phyloP scores from a whole-genome alignment of 1,140 invertebrate species.

The Propsilocerus akamusi region DNA sequence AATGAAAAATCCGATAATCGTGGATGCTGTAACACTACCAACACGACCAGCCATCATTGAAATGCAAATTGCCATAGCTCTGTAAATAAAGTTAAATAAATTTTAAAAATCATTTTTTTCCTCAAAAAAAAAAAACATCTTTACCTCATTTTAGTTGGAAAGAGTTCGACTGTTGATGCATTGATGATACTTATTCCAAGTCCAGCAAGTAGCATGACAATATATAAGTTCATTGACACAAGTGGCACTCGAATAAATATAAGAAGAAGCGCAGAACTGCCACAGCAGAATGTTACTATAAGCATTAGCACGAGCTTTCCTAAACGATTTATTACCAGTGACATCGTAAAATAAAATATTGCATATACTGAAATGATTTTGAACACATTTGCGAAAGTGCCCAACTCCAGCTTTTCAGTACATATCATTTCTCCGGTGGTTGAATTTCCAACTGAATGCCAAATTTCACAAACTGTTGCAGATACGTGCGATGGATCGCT shows the following conservation, averaged over 20 bases:
- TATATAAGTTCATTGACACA: conserved; percentile 8
- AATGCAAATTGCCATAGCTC: conserved; percentile 25
- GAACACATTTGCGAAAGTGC: not conserved
- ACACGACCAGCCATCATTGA: conserved; percentile 24
- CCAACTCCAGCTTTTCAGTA: not conserved
- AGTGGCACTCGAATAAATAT: conserved; percentile 6
- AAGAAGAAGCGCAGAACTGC: conserved; percentile 5
- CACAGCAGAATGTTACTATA: not conserved
- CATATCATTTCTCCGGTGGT: not conserved
- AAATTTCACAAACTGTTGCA: conserved; percentile 13
- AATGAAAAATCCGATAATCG: conserved; percentile 21
- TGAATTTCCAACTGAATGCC: not conserved
- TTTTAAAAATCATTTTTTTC: not conserved
- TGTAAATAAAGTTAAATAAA: conserved; percentile 12
- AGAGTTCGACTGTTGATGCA: conserved; percentile 16
- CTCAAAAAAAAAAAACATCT: not conserved
- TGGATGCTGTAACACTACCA: conserved; percentile 22
- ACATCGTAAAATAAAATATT: not conserved
- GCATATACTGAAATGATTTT: not conserved
- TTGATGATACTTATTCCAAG: conserved; percentile 13
- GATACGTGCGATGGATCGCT: conserved; percentile 5
- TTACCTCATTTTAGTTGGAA: conserved; percentile 15
- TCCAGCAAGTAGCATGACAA: conserved; percentile 10
- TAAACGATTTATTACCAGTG: conserved; percentile 8
- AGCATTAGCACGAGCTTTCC: not conserved